These are phyloP conservation scores for Drosophila ambigua DNA, from an alignment of 1,140 invertebrate species.

Conservation along the genomic window DNA sequence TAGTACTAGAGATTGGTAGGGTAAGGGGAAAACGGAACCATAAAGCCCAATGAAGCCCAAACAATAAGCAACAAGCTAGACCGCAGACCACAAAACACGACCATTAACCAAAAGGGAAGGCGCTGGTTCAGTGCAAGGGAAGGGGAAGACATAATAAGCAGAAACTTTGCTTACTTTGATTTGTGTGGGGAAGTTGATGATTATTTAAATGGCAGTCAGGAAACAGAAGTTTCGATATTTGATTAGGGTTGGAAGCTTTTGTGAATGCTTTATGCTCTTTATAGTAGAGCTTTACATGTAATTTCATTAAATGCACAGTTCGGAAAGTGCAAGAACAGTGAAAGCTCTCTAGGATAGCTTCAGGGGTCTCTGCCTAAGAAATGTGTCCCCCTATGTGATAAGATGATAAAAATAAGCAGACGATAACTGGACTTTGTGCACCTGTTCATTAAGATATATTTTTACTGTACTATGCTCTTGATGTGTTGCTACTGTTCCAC, in stretches of 20 bases:
- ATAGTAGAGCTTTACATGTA: too few species aligned
- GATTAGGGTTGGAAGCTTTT: constrained; percentile 12
- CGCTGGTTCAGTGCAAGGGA: neutral
- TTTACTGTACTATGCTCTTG: neutral
- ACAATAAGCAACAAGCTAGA: constrained; percentile 42
- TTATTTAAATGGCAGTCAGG: constrained; percentile 32
- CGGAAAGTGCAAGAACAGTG: constrained; percentile 8
- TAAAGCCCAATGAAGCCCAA: constrained; percentile 19
- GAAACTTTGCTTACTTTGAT: constrained; percentile 42
- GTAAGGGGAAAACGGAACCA: neutral
- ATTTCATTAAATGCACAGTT: constrained; percentile 31
- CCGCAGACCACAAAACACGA: constrained; percentile 21
- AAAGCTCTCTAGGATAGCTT: too few species aligned
- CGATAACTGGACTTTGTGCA: too few species aligned
- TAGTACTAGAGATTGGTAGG: neutral
- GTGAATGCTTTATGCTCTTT: constrained; percentile 11
- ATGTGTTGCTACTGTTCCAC: constrained; percentile 10
- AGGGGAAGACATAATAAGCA: constrained; percentile 2
- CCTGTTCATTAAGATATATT: too few species aligned
- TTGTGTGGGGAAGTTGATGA: constrained; percentile 18
- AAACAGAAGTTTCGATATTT: neutral
- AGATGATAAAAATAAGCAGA: too few species aligned
- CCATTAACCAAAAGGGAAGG: constrained; percentile 18
- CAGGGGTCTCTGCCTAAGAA: constrained; percentile 1
- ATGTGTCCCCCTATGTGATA: too few species aligned